Percentiles rank a stretch among this genome's conserved stretches.
These are phyloP conservation scores for Eristalis pertinax DNA, from an alignment of 2,888 invertebrate species.

Conservation along the genomic window DNA sequence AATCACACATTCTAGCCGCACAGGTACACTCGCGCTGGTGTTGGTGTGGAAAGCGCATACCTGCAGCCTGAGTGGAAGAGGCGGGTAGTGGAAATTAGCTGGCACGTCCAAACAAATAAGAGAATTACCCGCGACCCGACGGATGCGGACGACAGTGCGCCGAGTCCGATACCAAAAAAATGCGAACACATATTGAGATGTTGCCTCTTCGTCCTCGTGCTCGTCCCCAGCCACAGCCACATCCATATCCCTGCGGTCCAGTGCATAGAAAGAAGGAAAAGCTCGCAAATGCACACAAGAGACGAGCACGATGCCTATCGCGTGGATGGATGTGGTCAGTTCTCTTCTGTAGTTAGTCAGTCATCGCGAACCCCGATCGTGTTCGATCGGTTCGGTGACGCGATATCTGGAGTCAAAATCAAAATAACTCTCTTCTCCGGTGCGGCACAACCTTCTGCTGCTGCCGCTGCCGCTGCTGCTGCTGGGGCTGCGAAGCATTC, in stretches of 20 bases:
- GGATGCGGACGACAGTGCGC: conserved; percentile 4
- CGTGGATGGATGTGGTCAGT: conserved; percentile 65
- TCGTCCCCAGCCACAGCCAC: not conserved
- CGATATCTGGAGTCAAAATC: conserved; percentile 61
- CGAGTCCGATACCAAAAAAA: not conserved
- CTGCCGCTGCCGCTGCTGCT: not conserved
- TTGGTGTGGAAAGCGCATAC: conserved; percentile 48
- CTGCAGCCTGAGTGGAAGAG: conserved; percentile 30
- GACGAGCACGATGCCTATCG: conserved; percentile 54
- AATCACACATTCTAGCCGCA: conserved; percentile 67
- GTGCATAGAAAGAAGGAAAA: conserved; percentile 32
- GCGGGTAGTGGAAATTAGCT: conserved; percentile 61
- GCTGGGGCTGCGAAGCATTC: conserved; percentile 10
- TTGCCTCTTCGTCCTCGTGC: conserved; percentile 10
- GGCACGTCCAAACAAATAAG: conserved; percentile 67
- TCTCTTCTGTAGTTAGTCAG: conserved; percentile 65
- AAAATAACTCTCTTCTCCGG: conserved; percentile 55
- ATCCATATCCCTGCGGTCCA: not conserved
- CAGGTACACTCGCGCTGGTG: conserved; percentile 34
- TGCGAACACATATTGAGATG: conserved; percentile 62
- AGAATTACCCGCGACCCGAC: conserved; percentile 59
- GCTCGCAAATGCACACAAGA: conserved; percentile 40
- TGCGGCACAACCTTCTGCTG: not conserved
- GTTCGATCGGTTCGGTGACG: conserved; percentile 68
- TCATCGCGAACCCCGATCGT: conserved; percentile 66